phyloP scores from a whole-genome alignment of 2,113 vertebrate species.

The Circaetus gallicus region DNA sequence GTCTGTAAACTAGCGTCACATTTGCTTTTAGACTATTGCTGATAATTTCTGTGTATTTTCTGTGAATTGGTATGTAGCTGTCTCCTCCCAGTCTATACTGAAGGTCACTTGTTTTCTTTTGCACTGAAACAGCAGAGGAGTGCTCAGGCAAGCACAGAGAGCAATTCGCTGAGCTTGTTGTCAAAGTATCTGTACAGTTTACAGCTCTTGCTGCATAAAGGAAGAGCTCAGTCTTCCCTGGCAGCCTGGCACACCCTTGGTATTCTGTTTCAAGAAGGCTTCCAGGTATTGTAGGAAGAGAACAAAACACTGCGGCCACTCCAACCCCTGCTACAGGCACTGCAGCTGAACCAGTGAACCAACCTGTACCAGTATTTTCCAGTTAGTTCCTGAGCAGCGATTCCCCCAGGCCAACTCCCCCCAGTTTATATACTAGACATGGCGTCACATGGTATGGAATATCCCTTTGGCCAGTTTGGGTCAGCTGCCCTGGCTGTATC shows the following conservation, averaged over 20 bases:
- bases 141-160: neutral
- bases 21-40: neutral
- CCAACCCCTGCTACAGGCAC: too few relatives aligned
- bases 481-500: too few relatives aligned
- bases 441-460: too few relatives aligned
- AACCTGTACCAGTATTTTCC: too few relatives aligned
- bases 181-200: neutral
- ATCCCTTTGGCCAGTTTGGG: too few relatives aligned
- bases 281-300: neutral
- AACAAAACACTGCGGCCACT: neutral
- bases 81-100: neutral
- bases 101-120: neutral
- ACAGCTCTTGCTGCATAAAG: neutral
- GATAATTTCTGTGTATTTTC: neutral
- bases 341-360: too few relatives aligned
- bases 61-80: neutral
- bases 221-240: neutral
- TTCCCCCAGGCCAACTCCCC: too few relatives aligned
- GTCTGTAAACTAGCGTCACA: fast-evolving
- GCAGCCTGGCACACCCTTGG: neutral
- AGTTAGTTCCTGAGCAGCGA: too few relatives aligned
- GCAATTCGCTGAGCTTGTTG: neutral
- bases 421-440: too few relatives aligned
- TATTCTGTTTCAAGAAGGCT: neutral
- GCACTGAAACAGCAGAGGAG: neutral